Evolutionary conservation across 2,113 vertebrate species (phyloP), one percentile per base, ranked within the genome.

Genomic region (Miniopterus natalensis): DNA sequence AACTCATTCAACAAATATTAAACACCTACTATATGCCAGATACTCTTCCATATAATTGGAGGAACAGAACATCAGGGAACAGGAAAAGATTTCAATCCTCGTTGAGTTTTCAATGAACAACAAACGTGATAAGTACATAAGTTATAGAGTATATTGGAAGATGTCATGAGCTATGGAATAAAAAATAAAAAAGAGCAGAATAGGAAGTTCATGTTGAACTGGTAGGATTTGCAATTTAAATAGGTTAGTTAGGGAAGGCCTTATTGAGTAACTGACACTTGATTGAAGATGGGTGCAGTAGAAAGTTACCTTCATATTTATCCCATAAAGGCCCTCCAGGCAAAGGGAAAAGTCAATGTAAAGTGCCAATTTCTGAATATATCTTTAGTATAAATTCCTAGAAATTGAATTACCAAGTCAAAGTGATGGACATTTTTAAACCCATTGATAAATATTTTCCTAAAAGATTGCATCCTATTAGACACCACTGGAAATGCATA

Each of bases 341-440:
- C 0, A 77, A 85, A 88, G 21, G 40, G 4, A 57, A 92, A 59
- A 63, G 57, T 83, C 25, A 61, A 3, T 55, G 3, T 75, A 63
- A 68, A 92, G 77, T 75, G 8, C 3, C 73, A 85, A 73, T 47
- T n/a, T 73, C 42, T 87, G 21, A 88, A 57, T 10, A 86, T 51
- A 2, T 27, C 47, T 75, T 81, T 75, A 81, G 65, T 17, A 75
- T 68, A 88, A 61, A 42, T 68, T 90, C 13, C 75, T 66, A 42
- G 61, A 77, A 88, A 90, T 47, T 0, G 6, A 89, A 86, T 42
- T 61, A 53, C 11, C 23, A 90, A 53, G 55, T 55, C 49, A 77
- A 80, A 94, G 3, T 93, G 12, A 15, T 79, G 57, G 13, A 78
- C 57, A 81, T 55, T 70, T 94, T 94, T 89, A 51, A 95, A 63